Evolutionary conservation across 2,797 vertebrate species (phyloP).

Genomic region (Lacerta agilis): DNA sequence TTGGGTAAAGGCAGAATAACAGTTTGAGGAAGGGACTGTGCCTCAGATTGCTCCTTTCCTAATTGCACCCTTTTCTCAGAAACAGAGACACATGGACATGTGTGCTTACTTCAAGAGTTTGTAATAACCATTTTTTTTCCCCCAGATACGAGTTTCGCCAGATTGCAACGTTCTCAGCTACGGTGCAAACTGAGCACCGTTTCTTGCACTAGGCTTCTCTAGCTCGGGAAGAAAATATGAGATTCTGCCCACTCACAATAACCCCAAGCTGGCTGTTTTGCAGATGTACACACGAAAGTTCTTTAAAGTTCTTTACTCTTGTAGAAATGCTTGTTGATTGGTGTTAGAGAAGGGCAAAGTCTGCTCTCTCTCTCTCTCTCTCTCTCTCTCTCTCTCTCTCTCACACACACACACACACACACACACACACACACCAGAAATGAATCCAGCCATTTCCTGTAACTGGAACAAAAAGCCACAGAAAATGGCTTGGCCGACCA

Average conservation of each 20-base stretch:
- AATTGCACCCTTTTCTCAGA: background rate
- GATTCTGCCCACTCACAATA: background rate
- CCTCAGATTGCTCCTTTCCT: background rate
- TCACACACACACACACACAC: no score
- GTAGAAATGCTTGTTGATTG: background rate
- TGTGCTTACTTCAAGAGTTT: background rate
- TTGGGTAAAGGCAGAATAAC: background rate
- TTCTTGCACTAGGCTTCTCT: background rate
- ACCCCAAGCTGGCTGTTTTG: background rate
- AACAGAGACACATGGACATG: background rate
- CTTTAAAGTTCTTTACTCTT: background rate
- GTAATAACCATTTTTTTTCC: background rate
- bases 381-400: no score
- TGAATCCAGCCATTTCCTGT: background rate
- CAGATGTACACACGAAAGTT: background rate
- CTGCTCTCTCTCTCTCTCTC: background rate
- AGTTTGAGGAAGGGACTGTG: background rate
- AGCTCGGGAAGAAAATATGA: background rate
- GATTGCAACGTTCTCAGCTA: background rate
- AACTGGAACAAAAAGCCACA: no score
- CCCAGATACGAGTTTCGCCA: background rate
- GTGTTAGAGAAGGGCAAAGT: background rate
- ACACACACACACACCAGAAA: background rate
- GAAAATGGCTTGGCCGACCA: no score
- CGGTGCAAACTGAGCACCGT: background rate